phyloP scores from a whole-genome alignment of 1,140 invertebrate genomes.

The Parapsyche elsis region DNA sequence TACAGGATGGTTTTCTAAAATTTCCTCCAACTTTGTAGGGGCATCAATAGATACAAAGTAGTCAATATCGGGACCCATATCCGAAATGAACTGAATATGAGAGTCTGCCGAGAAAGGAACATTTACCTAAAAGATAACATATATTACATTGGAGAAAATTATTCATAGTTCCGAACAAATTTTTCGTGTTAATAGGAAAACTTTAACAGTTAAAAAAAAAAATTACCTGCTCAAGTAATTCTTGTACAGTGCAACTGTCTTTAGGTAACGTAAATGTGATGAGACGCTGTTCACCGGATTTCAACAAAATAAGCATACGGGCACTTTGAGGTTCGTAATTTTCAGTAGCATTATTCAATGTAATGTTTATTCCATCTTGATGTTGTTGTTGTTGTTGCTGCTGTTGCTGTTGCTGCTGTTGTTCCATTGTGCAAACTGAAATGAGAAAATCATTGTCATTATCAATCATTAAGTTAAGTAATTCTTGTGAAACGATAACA shows the following conservation, averaged over 20 bases:
- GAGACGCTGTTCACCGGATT: constrained; percentile 78
- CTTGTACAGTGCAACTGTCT: constrained; percentile 82
- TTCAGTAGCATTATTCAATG: constrained; percentile 11
- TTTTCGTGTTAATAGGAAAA: too few relatives aligned
- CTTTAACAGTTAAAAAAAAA: constrained; percentile 22
- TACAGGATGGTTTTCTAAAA: constrained; percentile 66
- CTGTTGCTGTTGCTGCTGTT: constrained; percentile 51
- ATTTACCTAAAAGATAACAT: constrained; percentile 67
- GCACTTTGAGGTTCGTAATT: constrained; percentile 69
- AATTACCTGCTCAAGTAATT: constrained; percentile 78
- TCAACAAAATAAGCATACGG: constrained; percentile 79
- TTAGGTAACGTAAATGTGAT: constrained; percentile 83
- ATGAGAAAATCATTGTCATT: background rate
- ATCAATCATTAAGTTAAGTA: too few relatives aligned
- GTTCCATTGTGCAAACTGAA: constrained; percentile 24
- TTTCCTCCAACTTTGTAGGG: constrained; percentile 65
- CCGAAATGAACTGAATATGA: constrained; percentile 76
- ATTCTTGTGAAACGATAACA: too few relatives aligned
- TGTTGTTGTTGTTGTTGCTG: constrained; percentile 41
- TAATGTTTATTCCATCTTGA: constrained; percentile 3
- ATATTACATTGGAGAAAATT: background rate
- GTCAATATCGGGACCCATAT: constrained; percentile 77
- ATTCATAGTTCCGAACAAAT: too few relatives aligned
- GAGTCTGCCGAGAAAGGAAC: constrained; percentile 74
- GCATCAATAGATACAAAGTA: constrained; percentile 78